A percentile compares a stretch with the other conserved stretches of the same genome.
These are phyloP conservation scores for Argyresthia albistria DNA, from an alignment of 2,888 invertebrate genomes.

Conservation along the genomic window DNA sequence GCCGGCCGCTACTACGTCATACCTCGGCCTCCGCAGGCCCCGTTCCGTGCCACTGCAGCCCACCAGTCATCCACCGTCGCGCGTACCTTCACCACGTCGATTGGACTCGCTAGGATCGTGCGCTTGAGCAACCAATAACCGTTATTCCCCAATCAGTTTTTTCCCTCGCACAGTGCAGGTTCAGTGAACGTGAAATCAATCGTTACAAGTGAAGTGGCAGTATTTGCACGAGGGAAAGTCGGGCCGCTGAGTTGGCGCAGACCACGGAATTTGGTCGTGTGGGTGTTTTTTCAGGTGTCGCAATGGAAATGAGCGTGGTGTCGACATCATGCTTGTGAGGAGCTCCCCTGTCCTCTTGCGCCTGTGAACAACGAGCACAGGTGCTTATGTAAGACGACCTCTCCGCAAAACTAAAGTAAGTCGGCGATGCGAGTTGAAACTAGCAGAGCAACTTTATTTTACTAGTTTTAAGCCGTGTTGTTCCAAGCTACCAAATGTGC, in stretches of 20 bases:
- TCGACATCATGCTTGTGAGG: conserved; percentile 62
- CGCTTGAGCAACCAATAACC: conserved; percentile 11
- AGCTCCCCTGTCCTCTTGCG: conserved; percentile 44
- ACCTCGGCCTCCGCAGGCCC: background rate
- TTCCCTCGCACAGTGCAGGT: background rate
- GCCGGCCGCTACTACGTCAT: background rate
- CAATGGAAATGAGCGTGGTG: conserved; percentile 66
- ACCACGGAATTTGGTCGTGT: conserved; percentile 46
- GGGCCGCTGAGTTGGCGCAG: conserved; percentile 33
- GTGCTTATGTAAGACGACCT: conserved; percentile 60
- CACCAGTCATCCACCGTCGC: conserved; percentile 8
- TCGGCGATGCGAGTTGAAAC: conserved; percentile 13
- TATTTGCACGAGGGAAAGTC: conserved; percentile 52
- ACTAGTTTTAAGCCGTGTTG: no score
- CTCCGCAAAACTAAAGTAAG: conserved; percentile 47
- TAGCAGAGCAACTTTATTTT: background rate
- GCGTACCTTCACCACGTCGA: conserved; percentile 14
- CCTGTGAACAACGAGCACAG: conserved; percentile 48
- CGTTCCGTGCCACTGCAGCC: background rate
- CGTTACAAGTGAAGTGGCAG: conserved; percentile 1
- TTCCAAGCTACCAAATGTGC: no score
- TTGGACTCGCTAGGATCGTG: conserved; percentile 6
- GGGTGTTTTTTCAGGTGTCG: conserved; percentile 55
- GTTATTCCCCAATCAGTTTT: conserved; percentile 7
- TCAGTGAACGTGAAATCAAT: background rate